phyloP scores from a whole-genome alignment of 2,888 invertebrate genomes.

The Lasioglossum vierecki region DNA sequence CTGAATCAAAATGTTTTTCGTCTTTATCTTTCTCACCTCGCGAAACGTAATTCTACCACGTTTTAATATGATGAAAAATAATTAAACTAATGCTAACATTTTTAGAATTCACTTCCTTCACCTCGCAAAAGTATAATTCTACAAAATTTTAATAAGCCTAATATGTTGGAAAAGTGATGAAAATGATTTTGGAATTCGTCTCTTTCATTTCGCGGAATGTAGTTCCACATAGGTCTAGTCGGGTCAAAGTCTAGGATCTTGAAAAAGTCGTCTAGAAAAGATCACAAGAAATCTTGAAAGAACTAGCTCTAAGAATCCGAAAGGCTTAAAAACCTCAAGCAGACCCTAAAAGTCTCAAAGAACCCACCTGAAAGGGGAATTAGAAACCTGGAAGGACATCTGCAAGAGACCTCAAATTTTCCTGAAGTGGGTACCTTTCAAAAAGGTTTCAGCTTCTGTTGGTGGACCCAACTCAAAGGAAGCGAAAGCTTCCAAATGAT shows the following conservation, averaged over 20 bases:
- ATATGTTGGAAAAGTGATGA: neutral
- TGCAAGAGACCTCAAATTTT: neutral
- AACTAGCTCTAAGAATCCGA: neutral
- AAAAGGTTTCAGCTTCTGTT: neutral
- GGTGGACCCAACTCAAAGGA: neutral
- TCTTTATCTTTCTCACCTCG: neutral
- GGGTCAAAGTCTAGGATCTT: neutral
- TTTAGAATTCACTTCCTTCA: neutral
- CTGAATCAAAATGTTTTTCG: neutral
- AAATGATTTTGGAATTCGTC: neutral
- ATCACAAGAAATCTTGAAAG: neutral
- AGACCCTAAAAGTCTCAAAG: neutral
- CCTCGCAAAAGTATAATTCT: neutral
- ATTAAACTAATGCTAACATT: neutral
- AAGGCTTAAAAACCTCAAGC: neutral
- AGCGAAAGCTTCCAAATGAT: neutral
- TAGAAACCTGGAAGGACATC: neutral
- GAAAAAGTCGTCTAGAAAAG: neutral
- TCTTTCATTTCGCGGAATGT: neutral
- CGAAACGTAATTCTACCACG: neutral
- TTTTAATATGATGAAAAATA: neutral
- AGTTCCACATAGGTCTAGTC: neutral
- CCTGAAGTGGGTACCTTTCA: neutral
- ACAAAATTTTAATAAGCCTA: neutral
- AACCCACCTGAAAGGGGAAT: neutral